phyloP scores from a whole-genome alignment of 2,888 invertebrate species.

The Agriotes lineatus region DNA sequence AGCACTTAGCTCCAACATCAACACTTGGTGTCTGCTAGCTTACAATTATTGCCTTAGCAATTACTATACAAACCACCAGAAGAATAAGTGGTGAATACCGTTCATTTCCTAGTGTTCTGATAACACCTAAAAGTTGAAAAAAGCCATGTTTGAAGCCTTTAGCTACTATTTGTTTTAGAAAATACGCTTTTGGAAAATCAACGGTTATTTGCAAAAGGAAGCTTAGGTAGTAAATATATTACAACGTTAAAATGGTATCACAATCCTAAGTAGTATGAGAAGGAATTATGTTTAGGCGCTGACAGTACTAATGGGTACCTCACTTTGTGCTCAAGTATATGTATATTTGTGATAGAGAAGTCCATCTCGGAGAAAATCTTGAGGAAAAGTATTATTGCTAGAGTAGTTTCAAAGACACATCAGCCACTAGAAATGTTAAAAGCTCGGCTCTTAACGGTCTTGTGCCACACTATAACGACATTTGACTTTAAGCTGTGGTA shows the following conservation, averaged over 20 bases:
- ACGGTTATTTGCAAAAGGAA: neutral
- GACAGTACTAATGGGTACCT: constrained; percentile 5
- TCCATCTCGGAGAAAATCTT: neutral
- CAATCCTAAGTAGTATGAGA: constrained; percentile 27
- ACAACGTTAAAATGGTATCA: constrained; percentile 34
- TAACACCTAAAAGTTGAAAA: constrained; percentile 1
- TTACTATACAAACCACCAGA: no score
- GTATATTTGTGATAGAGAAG: neutral
- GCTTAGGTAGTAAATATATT: constrained; percentile 6
- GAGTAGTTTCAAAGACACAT: constrained; percentile 10
- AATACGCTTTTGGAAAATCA: constrained; percentile 27
- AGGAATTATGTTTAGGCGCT: constrained; percentile 12
- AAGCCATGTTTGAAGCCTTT: neutral
- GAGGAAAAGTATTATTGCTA: constrained; percentile 10
- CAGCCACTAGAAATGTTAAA: constrained; percentile 6
- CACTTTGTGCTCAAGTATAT: constrained; percentile 5
- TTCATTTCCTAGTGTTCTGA: neutral
- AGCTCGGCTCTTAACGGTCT: neutral
- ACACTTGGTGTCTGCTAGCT: no score
- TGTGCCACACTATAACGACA: no score
- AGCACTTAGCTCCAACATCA: no score
- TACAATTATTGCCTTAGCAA: no score
- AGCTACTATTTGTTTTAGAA: constrained; percentile 23
- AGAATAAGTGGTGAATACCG: no score
- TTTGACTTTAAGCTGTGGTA: no score